Evolutionary conservation across 2,113 vertebrate species (phyloP).

Genomic region (Candoia aspera): DNA sequence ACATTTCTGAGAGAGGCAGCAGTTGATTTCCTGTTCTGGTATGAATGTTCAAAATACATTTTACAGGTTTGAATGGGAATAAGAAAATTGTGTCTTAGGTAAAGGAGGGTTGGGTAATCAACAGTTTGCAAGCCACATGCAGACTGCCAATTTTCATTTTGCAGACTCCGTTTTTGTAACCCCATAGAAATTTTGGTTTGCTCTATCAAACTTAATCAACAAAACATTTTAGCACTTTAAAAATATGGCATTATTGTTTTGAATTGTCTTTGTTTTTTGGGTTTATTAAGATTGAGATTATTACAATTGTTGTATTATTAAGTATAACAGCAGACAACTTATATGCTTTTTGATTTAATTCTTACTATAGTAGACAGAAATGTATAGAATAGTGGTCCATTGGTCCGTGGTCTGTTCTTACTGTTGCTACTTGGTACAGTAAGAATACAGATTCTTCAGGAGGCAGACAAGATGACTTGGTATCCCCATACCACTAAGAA

Average conservation of each 20-base stretch:
- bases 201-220: background rate
- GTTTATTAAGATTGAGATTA: no score
- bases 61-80: background rate
- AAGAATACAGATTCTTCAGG: no score
- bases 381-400: no score
- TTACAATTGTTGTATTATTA: no score
- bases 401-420: no score
- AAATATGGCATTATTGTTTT: background rate
- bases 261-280: no score
- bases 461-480: no score
- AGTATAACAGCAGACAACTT: no score
- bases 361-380: no score
- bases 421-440: no score
- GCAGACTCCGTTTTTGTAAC: background rate
- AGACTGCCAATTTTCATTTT: background rate
- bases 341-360: no score
- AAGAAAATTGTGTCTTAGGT: background rate
- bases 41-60: background rate
- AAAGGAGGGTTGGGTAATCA: background rate
- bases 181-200: background rate
- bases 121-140: background rate
- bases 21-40: background rate
- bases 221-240: background rate
- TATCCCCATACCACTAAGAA: no score
- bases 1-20: background rate